Conservation (phyloP, 1,140 invertebrate species). For the Drosophila subpulchrella region DNA sequence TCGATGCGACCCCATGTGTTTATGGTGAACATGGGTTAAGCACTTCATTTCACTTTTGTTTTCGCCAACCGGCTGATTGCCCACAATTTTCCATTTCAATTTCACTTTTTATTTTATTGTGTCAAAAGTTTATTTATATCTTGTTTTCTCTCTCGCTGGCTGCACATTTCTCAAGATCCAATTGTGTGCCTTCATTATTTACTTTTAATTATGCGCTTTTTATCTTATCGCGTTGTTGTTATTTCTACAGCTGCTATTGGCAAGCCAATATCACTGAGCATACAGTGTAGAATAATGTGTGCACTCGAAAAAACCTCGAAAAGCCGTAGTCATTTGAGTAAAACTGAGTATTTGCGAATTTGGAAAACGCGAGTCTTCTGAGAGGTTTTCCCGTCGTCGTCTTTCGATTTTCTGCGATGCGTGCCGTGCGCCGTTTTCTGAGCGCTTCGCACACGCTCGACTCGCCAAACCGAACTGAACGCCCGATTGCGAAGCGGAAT, state of each 20-base stretch:
- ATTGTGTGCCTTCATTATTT: slow-evolving; percentile 18
- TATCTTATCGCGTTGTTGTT: slow-evolving; percentile 55
- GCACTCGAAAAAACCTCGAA: slow-evolving; percentile 19
- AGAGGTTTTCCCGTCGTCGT: not conserved
- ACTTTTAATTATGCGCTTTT: slow-evolving; percentile 59
- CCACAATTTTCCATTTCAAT: slow-evolving; percentile 29
- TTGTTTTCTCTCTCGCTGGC: slow-evolving; percentile 4
- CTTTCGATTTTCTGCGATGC: not conserved
- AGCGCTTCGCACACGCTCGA: slow-evolving; percentile 57
- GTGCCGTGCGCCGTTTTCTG: slow-evolving; percentile 45
- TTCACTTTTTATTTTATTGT: slow-evolving; percentile 26
- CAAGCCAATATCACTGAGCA: slow-evolving; percentile 28
- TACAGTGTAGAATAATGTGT: slow-evolving; percentile 23
- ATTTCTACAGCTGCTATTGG: slow-evolving; percentile 14
- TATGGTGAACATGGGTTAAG: slow-evolving; percentile 37
- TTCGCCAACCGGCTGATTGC: slow-evolving; percentile 5
- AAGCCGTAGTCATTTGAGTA: slow-evolving; percentile 32
- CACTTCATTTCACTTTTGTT: slow-evolving; percentile 26
- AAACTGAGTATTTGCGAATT: slow-evolving; percentile 17
- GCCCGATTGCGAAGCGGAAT: slow-evolving; percentile 31
- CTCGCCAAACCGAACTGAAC: slow-evolving; percentile 73
- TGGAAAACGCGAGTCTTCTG: slow-evolving; percentile 34
- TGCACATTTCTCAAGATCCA: slow-evolving; percentile 45
- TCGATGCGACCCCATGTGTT: slow-evolving; percentile 13
- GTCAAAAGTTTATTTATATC: slow-evolving; percentile 26